A percentile compares a stretch with the other conserved stretches of the same genome.
phyloP scores from a whole-genome alignment of 2,888 invertebrate species.

The Coelopa pilipes region DNA sequence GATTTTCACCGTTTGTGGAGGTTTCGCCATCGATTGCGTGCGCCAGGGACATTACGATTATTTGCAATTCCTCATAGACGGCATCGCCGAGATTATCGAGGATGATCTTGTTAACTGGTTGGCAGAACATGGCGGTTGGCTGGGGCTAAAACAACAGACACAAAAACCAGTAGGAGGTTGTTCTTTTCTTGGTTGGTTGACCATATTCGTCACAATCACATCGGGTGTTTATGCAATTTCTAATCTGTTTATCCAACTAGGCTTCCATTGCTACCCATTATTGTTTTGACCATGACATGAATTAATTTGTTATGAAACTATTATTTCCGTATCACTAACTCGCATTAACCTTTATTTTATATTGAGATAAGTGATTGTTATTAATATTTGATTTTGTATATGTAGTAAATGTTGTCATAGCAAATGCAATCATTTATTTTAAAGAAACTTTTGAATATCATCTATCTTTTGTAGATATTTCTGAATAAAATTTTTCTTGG shows the following conservation, averaged over 20 bases:
- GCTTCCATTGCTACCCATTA: conserved; percentile 64
- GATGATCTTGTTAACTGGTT: conserved; percentile 79
- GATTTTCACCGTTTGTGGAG: conserved; percentile 84
- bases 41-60: conserved; percentile 81
- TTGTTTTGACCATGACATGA: conserved; percentile 53
- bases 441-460: conserved; percentile 1
- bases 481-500: background rate
- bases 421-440: background rate
- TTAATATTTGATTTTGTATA: no score
- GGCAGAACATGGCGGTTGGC: conserved; percentile 85
- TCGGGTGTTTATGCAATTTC: conserved; percentile 62
- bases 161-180: conserved; percentile 58
- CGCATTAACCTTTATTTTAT: background rate
- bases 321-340: background rate
- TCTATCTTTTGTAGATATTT: background rate
- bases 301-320: background rate
- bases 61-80: conserved; percentile 80
- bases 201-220: conserved; percentile 62
- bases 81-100: conserved; percentile 79
- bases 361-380: no score
- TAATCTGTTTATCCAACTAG: conserved; percentile 61
- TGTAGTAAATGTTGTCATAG: no score
- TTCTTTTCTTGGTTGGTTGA: conserved; percentile 63
- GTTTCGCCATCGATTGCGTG: conserved; percentile 83
- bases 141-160: conserved; percentile 63